phyloP scores from a whole-genome alignment of 2,113 vertebrate species.

The Anoplopoma fimbria region DNA sequence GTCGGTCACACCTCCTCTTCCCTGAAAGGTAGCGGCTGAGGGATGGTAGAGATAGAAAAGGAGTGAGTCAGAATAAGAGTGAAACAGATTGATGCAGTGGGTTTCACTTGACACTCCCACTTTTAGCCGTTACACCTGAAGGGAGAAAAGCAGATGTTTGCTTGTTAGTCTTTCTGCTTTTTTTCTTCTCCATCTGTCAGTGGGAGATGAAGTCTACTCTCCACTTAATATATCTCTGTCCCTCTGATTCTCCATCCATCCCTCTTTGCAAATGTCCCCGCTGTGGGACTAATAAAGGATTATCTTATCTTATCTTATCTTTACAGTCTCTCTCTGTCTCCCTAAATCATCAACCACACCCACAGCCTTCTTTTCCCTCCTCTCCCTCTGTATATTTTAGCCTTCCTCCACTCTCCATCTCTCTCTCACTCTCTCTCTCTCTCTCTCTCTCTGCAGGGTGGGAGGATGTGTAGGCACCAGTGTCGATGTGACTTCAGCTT shows the following conservation, averaged over 20 bases:
- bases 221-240: constrained; percentile 2
- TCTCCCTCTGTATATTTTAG: constrained; percentile 24
- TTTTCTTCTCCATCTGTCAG: constrained; percentile 21
- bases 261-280: no score
- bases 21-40: constrained; percentile 2
- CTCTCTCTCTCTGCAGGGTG: constrained; percentile 29
- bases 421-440: constrained; percentile 24
- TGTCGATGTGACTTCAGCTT: constrained; percentile 32
- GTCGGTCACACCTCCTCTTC: constrained; percentile 40
- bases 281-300: no score
- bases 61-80: constrained; percentile 11
- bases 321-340: constrained; percentile 10
- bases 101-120: constrained; percentile 55
- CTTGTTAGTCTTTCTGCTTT: background rate
- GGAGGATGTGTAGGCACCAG: constrained; percentile 55
- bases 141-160: constrained; percentile 47
- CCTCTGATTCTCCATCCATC: background rate
- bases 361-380: constrained; percentile 30
- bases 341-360: constrained; percentile 12
- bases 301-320: no score
- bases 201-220: constrained; percentile 10
- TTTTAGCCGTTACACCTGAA: constrained; percentile 55
- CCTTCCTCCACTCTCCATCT: constrained; percentile 28
- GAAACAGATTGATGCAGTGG: constrained; percentile 7
- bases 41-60: background rate